Evolutionary conservation across 2,113 vertebrate species (phyloP), one percentile per base, ranked within the genome.

Genomic region (Mus pahari): DNA sequence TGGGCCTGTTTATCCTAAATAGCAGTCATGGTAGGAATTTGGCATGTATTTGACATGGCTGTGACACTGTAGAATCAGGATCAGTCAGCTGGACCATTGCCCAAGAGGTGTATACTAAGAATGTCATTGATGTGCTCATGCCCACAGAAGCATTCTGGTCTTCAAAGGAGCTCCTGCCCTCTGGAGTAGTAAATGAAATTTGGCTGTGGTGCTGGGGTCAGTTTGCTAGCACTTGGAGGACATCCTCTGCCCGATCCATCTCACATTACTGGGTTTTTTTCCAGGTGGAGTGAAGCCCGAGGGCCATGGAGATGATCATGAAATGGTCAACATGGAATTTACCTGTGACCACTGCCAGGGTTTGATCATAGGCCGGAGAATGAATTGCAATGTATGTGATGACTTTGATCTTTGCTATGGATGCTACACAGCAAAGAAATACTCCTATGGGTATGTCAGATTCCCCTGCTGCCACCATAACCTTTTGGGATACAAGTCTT

Each of bases 281-380:
- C 60, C 3, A 99, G 99, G 99, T 97, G 99, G 99, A 20, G 99
- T 99, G 90, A 99, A 99, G 95, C 99, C 99, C 0, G 99, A 99
- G 97, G 99, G 99, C 24, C 99, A 99, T 0, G 99, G 99, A 97
- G 99, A 99, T 74, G 99, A 99, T 96, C 99, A 99, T 36, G 99
- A 99, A 97, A 99, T 99, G 99, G 99, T 99, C 81, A 99, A 99
- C 98, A 99, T 99, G 99, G 99, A 99, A 62, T 99, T 99, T 10
- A 99, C 99, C 60, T 99, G 99, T 90, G 99, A 99, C 97, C 99
- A 99, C 96, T 99, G 99, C 96, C 99, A 99, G 96, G 99, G 99
- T n/a, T 99, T 99, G 93, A 99, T 99, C 91, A 99, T 99, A 28
- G 99, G 99, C 97, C 99, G 99, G 94, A 99, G 99, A 84, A 99